A percentile compares a stretch with the other conserved stretches of the same genome.
Conservation (phyloP, 1,140 invertebrate genomes). For the Neomicropteryx cornuta region DNA sequence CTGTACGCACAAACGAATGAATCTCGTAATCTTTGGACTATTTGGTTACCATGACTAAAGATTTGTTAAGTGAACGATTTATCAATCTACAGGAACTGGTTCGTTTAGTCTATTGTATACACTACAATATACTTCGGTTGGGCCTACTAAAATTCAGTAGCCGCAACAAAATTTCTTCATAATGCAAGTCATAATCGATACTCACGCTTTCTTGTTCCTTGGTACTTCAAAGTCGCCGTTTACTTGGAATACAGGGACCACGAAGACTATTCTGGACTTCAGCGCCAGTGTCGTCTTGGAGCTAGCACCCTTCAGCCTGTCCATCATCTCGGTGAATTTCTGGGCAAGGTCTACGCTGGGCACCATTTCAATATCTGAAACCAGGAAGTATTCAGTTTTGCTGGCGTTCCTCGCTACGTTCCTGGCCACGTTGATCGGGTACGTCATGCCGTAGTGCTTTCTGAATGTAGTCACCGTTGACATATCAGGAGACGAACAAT, state of each 20-base stretch:
- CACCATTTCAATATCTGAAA: constrained; percentile 65
- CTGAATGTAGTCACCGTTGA: constrained; percentile 37
- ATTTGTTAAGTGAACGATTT: too few relatives aligned
- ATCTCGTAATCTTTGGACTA: too few relatives aligned
- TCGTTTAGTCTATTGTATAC: too few relatives aligned
- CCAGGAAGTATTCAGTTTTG: constrained; percentile 54
- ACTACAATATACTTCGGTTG: too few relatives aligned
- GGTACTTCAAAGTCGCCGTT: constrained; percentile 48
- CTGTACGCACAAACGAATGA: too few relatives aligned
- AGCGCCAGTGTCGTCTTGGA: constrained; percentile 27
- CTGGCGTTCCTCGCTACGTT: constrained; percentile 54
- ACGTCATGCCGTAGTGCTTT: constrained; percentile 41
- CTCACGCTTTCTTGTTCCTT: constrained; percentile 41
- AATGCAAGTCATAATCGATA: too few relatives aligned
- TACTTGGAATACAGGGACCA: constrained; percentile 66
- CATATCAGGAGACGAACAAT: constrained; percentile 27
- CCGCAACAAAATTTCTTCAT: too few relatives aligned
- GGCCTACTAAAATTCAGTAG: too few relatives aligned
- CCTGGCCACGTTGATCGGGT: constrained; percentile 67
- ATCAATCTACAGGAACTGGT: too few relatives aligned
- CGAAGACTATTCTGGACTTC: constrained; percentile 47
- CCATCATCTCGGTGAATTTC: constrained; percentile 49
- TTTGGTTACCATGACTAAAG: too few relatives aligned
- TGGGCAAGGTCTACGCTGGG: constrained; percentile 52
- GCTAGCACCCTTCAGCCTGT: constrained; percentile 31